phyloP scores from a whole-genome alignment of 2,888 invertebrate species.

The Chrysopilus asiliformis region DNA sequence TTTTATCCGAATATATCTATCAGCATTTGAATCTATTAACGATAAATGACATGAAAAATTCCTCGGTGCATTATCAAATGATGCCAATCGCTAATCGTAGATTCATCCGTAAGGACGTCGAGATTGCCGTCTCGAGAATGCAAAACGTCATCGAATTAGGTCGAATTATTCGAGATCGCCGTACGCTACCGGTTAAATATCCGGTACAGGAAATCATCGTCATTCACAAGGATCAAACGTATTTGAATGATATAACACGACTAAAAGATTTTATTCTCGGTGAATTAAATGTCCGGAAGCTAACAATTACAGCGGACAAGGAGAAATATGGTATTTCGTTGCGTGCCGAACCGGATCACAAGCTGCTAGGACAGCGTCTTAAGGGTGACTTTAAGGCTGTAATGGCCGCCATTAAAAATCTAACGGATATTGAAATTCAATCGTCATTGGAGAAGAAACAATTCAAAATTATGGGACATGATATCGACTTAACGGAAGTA shows the following conservation, averaged over 20 bases:
- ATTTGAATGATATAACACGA: conserved; percentile 62
- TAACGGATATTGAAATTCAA: conserved; percentile 68
- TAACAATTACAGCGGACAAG: conserved; percentile 81
- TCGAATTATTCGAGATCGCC: conserved; percentile 80
- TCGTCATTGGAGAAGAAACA: conserved; percentile 55
- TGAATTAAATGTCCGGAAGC: conserved; percentile 80
- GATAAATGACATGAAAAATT: conserved; percentile 33
- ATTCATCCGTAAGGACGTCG: conserved; percentile 73
- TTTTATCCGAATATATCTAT: conserved; percentile 89
- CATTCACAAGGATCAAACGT: conserved; percentile 69
- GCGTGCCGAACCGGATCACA: conserved; percentile 91
- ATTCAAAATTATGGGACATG: conserved; percentile 61
- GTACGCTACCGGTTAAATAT: conserved; percentile 90
- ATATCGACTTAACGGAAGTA: conserved; percentile 62
- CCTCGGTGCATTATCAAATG: conserved; percentile 86
- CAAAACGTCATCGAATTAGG: conserved; percentile 92
- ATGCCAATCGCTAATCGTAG: conserved; percentile 58
- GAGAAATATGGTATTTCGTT: conserved; percentile 81
- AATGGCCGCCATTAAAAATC: conserved; percentile 61
- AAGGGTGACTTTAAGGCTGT: conserved; percentile 86
- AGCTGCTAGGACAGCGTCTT: conserved; percentile 64
- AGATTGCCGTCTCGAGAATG: conserved; percentile 82
- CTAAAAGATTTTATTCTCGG: conserved; percentile 76
- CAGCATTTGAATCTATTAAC: conserved; percentile 61
- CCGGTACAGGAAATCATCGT: conserved; percentile 93